A percentile compares a stretch with the other conserved stretches of the same genome.
These are phyloP conservation scores for Danionella dracula DNA, from an alignment of 2,797 vertebrate genomes.

Conservation along the genomic window DNA sequence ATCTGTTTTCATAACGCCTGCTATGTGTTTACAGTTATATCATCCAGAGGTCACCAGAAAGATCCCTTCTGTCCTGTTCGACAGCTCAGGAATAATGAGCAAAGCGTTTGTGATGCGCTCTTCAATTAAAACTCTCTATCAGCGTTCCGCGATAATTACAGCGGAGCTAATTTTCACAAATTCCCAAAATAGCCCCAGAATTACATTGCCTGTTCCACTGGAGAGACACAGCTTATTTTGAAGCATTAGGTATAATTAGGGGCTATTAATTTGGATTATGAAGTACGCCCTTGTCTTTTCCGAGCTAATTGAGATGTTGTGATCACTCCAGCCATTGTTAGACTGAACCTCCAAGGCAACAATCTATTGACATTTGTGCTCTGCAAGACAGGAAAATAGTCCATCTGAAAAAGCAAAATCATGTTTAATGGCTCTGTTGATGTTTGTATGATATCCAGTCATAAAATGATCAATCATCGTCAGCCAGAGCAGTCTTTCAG, in stretches of 20 bases:
- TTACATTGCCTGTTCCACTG: conserved; percentile 61
- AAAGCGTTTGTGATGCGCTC: conserved; percentile 35
- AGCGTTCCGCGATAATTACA: conserved; percentile 63
- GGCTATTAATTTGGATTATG: conserved; percentile 64
- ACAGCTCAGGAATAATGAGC: conserved; percentile 10
- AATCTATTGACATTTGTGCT: conserved; percentile 31
- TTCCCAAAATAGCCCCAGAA: conserved; percentile 61
- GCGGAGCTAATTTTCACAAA: conserved; percentile 64
- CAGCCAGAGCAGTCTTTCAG: neutral
- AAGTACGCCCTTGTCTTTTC: conserved; percentile 41
- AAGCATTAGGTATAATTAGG: conserved; percentile 70
- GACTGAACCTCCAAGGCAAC: conserved; percentile 33
- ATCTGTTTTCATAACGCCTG: conserved; percentile 32
- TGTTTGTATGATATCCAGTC: neutral
- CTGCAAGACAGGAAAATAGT: conserved; percentile 34
- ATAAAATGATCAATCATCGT: conserved; percentile 9
- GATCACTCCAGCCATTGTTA: neutral
- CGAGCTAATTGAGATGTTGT: conserved; percentile 35
- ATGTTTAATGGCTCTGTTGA: conserved; percentile 27
- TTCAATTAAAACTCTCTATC: conserved; percentile 58
- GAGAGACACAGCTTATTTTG: conserved; percentile 64
- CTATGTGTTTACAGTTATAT: conserved; percentile 10
- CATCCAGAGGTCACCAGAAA: conserved; percentile 27
- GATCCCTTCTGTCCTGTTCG: neutral
- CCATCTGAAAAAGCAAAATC: conserved; percentile 28